Evolutionary conservation across 2,797 vertebrate species (phyloP).

Genomic region (Mus caroli): DNA sequence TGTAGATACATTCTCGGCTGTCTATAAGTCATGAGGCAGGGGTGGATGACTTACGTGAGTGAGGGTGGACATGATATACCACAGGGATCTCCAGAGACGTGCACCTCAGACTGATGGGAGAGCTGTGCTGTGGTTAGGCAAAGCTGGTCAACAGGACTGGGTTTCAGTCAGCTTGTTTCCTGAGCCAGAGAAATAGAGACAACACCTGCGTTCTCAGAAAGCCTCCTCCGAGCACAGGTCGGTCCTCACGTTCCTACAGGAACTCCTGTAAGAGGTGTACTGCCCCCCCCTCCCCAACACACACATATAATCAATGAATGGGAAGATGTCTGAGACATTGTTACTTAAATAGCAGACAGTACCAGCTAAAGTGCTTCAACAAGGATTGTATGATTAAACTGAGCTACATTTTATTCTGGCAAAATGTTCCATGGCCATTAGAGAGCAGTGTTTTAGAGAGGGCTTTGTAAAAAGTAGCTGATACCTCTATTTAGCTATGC

Average conservation of each 20-base stretch:
- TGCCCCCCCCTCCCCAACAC: accelerated
- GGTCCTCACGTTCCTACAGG: not conserved
- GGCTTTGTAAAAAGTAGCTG: slow-evolving; percentile 24
- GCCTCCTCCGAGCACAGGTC: not conserved
- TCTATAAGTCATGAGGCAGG: not conserved
- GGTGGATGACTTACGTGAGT: not conserved
- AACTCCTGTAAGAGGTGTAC: not conserved
- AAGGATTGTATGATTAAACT: not conserved
- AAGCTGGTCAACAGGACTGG: not conserved
- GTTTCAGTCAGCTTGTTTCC: slow-evolving; percentile 22
- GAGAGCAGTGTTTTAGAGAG: slow-evolving; percentile 38
- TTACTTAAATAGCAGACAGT: not conserved
- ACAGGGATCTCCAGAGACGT: not conserved
- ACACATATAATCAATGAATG: not conserved
- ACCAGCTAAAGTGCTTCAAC: not conserved
- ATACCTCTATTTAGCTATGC: not conserved
- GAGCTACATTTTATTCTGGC: not conserved
- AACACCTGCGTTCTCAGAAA: not conserved
- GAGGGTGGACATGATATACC: no score
- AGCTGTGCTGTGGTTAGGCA: not conserved
- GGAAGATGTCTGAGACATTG: not conserved
- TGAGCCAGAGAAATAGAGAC: not conserved
- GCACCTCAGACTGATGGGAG: not conserved
- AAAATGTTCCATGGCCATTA: not conserved
- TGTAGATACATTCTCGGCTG: not conserved